Evolutionary conservation across 2,113 vertebrate species (phyloP).

Genomic region (Periophthalmodon schlosseri): DNA sequence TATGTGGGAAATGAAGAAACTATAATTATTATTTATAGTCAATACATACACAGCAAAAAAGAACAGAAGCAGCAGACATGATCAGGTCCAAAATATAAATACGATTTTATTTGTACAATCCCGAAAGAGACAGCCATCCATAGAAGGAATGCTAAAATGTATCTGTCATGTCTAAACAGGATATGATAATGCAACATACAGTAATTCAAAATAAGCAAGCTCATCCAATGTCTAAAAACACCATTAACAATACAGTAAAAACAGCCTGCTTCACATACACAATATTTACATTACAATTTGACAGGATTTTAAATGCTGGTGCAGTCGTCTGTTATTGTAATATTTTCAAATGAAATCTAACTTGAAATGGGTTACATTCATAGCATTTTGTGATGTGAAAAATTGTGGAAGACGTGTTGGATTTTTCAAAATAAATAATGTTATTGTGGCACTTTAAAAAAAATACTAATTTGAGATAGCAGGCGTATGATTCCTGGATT

Average conservation of each 20-base stretch:
- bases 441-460: slow-evolving; percentile 20
- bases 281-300: slow-evolving; percentile 68
- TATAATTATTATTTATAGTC: not conserved
- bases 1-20: slow-evolving; percentile 11
- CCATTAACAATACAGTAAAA: slow-evolving; percentile 75
- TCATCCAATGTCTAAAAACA: slow-evolving; percentile 71
- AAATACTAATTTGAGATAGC: not conserved
- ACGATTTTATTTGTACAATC: slow-evolving; percentile 80
- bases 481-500: slow-evolving; percentile 41
- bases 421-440: slow-evolving; percentile 23
- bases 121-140: slow-evolving; percentile 72
- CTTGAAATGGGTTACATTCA: slow-evolving; percentile 68
- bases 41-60: not conserved
- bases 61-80: slow-evolving; percentile 12
- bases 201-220: slow-evolving; percentile 75
- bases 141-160: slow-evolving; percentile 73
- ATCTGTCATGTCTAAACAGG: slow-evolving; percentile 75
- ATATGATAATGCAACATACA: slow-evolving; percentile 71
- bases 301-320: slow-evolving; percentile 15
- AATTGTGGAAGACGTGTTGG: slow-evolving; percentile 58
- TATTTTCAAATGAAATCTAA: slow-evolving; percentile 32
- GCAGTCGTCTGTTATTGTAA: not conserved
- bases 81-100: slow-evolving; percentile 81
- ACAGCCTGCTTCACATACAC: slow-evolving; percentile 70
- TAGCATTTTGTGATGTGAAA: slow-evolving; percentile 48